phyloP scores from a whole-genome alignment of 2,113 vertebrate genomes.

The Acinonyx jubatus region DNA sequence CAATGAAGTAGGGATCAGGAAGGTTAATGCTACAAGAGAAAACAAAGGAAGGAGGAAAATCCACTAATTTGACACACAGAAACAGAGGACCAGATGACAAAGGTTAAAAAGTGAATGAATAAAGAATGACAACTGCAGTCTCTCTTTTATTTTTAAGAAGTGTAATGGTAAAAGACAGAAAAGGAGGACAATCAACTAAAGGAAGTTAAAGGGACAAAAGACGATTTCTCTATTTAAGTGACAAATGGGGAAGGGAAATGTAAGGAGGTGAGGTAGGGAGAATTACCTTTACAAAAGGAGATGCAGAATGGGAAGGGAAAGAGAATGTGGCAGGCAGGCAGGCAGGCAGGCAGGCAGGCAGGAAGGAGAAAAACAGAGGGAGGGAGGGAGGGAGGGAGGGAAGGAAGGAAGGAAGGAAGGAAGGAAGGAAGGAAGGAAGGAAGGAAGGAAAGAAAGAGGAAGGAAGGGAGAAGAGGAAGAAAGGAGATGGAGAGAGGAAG shows the following conservation, averaged over 20 bases:
- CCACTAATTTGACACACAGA: background rate
- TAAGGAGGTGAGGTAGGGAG: background rate
- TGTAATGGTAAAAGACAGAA: background rate
- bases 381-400: no score
- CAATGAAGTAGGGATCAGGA: background rate
- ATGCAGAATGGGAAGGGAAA: background rate
- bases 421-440: fast-evolving
- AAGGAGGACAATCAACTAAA: background rate
- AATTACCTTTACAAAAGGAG: background rate
- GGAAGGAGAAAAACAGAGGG: background rate
- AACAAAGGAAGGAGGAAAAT: background rate
- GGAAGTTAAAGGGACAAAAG: background rate
- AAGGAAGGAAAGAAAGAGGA: background rate
- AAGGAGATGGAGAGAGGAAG: background rate
- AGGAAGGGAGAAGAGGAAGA: no score
- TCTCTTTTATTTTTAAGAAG: background rate
- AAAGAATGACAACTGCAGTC: background rate
- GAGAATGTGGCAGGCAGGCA: background rate
- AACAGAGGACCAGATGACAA: background rate
- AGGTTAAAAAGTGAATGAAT: background rate
- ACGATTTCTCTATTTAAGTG: background rate
- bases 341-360: background rate
- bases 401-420: background rate
- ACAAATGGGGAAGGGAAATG: background rate
- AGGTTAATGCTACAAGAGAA: background rate